Evolutionary conservation across 2,797 vertebrate genomes (phyloP), one percentile per base, ranked within the genome.

Genomic region (Coccyzus lansbergi): DNA sequence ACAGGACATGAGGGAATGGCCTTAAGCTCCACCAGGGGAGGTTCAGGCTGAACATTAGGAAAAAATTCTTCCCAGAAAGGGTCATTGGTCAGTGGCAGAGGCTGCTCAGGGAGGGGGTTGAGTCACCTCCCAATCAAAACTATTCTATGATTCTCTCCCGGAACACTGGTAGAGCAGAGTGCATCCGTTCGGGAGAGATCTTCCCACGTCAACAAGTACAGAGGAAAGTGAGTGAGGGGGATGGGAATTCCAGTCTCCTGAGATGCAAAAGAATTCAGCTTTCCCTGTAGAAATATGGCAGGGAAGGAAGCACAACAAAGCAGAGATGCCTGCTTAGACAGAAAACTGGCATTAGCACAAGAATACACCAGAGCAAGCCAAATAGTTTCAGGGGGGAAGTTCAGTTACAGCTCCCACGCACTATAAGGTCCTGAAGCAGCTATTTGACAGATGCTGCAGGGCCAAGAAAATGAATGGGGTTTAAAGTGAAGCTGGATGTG

Each of bases 311-410:
- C 40, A 80, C 31, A 91, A 67, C 71, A 78, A 83, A 89, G 44
- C 75, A 63, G 77, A 74, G 69, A 46, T 60, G 10, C 7, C 62
- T 67, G 14, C 18, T 77, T 25, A 74, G 56, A 63, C 60, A 85
- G 76, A 90, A 88, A 96, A 34, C 25, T 92, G 88, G 71, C 88
- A 68, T 24, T 67, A 74, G 68, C 33, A 55, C 56, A 83, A 62
- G 63, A 44, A 71, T 59, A 40, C 5, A 88, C 21, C 52, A 87
- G n/a, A 76, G 80, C 15, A 44, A 77, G 84, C 71, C 89, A 87
- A 91, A 82, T 19, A 84, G 75, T 85, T 74, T 69, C 71, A 62
- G 84, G 82, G 70, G 53, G 19, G 63, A 91, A 92, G 65, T 56
- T 52, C 60, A 70, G 25, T 69, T 55, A 34, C 49, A 79, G 34